These are phyloP conservation scores for Cairina moschata DNA, from an alignment of 2,113 vertebrate species.

Conservation along the genomic window DNA sequence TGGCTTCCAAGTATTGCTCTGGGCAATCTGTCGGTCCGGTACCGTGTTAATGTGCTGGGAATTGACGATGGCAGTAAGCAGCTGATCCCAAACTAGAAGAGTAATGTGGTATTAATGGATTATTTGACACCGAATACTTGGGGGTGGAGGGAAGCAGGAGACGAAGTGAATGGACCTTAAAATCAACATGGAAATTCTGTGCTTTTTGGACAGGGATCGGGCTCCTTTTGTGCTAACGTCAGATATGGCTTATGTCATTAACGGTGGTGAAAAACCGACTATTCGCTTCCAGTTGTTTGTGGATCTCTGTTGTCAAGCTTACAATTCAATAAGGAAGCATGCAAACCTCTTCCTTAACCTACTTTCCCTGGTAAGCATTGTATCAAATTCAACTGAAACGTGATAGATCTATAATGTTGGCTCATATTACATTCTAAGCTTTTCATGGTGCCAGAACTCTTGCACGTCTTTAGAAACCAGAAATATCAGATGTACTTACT, in stretches of 20 bases:
- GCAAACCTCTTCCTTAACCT: slow-evolving; percentile 95
- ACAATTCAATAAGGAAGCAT: slow-evolving; percentile 96
- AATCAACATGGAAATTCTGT: background rate
- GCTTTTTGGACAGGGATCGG: slow-evolving; percentile 85
- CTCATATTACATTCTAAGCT: background rate
- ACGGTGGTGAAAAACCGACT: slow-evolving; percentile 95
- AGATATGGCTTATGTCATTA: slow-evolving; percentile 99
- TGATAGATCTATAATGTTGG: background rate
- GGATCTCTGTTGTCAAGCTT: slow-evolving; percentile 96
- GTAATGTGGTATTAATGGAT: background rate
- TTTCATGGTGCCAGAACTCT: background rate
- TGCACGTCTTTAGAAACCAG: background rate
- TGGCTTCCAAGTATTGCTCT: background rate
- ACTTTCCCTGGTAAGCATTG: slow-evolving; percentile 87
- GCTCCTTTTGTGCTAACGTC: slow-evolving; percentile 97
- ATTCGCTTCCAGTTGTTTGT: slow-evolving; percentile 98
- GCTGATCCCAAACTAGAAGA: background rate
- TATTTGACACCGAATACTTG: background rate
- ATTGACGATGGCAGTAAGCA: background rate
- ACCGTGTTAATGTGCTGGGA: background rate
- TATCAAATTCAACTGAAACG: background rate
- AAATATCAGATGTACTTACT: background rate
- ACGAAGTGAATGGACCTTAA: background rate
- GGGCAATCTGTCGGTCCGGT: background rate
- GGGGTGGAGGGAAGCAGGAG: background rate